phyloP scores from a whole-genome alignment of 2,888 invertebrate genomes.

The Pyrochroa serraticornis region DNA sequence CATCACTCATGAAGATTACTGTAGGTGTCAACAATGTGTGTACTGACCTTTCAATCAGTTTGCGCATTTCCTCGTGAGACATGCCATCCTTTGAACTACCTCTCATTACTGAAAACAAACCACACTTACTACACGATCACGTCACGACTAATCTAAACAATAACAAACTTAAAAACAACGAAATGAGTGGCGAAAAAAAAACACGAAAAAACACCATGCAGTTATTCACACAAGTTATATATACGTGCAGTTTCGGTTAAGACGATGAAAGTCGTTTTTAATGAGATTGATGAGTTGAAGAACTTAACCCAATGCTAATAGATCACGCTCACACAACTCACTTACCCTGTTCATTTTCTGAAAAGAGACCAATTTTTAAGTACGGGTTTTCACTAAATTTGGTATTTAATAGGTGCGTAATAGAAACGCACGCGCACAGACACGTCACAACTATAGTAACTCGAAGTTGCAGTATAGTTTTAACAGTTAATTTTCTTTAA shows the following conservation, averaged over 20 bases:
- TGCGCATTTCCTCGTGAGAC: slow-evolving; percentile 95
- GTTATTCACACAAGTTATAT: slow-evolving; percentile 35
- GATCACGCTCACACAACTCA: slow-evolving; percentile 50
- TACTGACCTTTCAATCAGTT: slow-evolving; percentile 96
- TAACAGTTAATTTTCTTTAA: too few species aligned
- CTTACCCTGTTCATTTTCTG: slow-evolving; percentile 60
- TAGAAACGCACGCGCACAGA: too few species aligned
- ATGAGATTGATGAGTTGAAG: slow-evolving; percentile 41
- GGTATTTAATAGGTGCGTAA: too few species aligned
- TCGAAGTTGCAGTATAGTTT: too few species aligned
- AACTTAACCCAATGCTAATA: slow-evolving; percentile 43
- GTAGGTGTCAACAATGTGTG: slow-evolving; percentile 25
- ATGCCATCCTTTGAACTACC: slow-evolving; percentile 85
- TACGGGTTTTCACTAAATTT: slow-evolving; percentile 1
- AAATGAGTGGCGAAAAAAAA: slow-evolving; percentile 24
- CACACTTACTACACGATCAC: slow-evolving; percentile 59
- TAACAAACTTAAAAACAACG: slow-evolving; percentile 20
- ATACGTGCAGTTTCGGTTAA: slow-evolving; percentile 14
- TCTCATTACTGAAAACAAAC: slow-evolving; percentile 66
- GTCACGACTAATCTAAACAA: slow-evolving; percentile 45
- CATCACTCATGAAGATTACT: too few species aligned
- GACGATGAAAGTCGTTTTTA: slow-evolving; percentile 8
- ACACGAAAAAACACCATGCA: slow-evolving; percentile 33
- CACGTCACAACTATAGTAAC: too few species aligned
- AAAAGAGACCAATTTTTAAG: slow-evolving; percentile 49